Evolutionary conservation across 2,113 vertebrate species (phyloP).

Genomic region (Monarcha castaneiventris): DNA sequence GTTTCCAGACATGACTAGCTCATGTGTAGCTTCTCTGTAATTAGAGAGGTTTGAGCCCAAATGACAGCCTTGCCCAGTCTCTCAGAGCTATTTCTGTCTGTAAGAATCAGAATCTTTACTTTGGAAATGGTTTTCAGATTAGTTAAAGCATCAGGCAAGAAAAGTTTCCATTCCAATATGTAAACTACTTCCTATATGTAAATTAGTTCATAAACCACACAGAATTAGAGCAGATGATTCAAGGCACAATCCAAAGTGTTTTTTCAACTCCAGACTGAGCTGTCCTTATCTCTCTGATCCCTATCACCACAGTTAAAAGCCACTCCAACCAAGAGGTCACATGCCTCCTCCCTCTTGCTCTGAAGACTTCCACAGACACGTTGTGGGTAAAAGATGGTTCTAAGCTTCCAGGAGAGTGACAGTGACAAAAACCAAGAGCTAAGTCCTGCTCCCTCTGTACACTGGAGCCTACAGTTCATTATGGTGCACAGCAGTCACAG

Average conservation of each 20-base stretch:
- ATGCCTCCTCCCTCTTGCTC: background rate
- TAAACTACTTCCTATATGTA: background rate
- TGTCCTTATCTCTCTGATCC: background rate
- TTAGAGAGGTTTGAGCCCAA: background rate
- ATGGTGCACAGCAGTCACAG: background rate
- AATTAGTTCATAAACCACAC: background rate
- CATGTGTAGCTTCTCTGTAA: background rate
- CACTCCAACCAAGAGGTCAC: background rate
- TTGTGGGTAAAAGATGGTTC: background rate
- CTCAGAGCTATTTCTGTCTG: background rate
- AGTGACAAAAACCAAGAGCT: background rate
- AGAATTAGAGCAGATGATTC: background rate
- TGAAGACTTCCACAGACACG: background rate
- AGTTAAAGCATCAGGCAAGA: background rate
- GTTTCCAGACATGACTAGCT: background rate
- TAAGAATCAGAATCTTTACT: background rate
- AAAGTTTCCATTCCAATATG: background rate
- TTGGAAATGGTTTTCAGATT: background rate
- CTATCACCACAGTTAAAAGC: background rate
- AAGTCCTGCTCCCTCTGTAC: background rate
- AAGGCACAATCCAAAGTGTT: background rate
- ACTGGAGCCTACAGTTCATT: background rate
- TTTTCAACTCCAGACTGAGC: background rate
- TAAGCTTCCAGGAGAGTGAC: background rate
- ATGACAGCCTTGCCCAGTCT: background rate